Evolutionary conservation across 2,888 invertebrate genomes (phyloP), one percentile per base, ranked within the genome.

Genomic region (Melanargia galathea): DNA sequence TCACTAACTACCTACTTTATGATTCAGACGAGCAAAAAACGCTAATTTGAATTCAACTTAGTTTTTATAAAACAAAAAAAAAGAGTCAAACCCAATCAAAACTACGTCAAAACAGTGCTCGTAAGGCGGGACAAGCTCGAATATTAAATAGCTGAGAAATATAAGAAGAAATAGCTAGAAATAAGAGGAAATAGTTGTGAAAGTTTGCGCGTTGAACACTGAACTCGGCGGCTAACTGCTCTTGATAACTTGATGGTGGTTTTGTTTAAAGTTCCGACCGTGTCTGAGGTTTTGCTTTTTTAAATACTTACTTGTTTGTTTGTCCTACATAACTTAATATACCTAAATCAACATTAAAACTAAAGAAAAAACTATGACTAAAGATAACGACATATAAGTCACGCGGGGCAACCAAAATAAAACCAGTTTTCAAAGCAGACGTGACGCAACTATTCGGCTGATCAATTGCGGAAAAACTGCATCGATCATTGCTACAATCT

Each of bases 31-130:
- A 40, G 2, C 43, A 43, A 2, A 43, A 43, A 43, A 16, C 16
- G 2, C 18, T 8, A 18, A 18, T 16, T 18, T 8, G 7, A 8
- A 18, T 20, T 52, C 11, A 35, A 18, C 52, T 52, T 20, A 24
- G 22, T 40, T 55, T 55, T 43, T 55, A 55, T 43, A 43, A 40
- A 55, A 55, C 16, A n/a, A 52, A 35, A 51, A 52, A 52, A 18
- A n/a, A n/a, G n/a, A 57, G 52, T 58, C 22, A 54, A 48, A 55
- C 55, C 61, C 43, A 61, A 61, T 61, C 55, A 61, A 45, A 61
- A 49, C 22, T 40, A 48, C 35, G 61, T 61, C 61, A 61, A 35
- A 55, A 55, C 60, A 54, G 26, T 38, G 26, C 48, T 55, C 55
- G 7, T 40, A 40, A 55, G 40, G 40, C 26, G 43, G 55, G 55